Base-by-base conservation (phyloP, 1,140 invertebrate species). In the Probaryconus sp. region DNA sequence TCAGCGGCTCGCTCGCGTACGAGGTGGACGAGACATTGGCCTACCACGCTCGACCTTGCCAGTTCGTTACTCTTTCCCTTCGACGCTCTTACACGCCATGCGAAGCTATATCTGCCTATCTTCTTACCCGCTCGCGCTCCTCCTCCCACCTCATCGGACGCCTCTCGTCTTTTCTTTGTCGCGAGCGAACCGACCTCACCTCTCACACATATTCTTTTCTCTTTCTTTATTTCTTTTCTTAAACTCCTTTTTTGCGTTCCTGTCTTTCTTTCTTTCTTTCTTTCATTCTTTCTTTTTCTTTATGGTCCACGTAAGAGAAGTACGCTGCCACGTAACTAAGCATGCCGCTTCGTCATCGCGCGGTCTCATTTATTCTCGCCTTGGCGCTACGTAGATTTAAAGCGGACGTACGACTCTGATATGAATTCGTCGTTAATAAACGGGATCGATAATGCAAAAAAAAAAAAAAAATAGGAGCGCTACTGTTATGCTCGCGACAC, bases 31-130 rank as follows among this genome's bases (percentile, higher is more conserved):
- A 86, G 85, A 86, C 85, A 85, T 87, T 87, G 84, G 84, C 84
- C 83, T 87, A 86, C 85, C 84, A 84, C 81, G 76, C 80, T 85
- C 85, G 85, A 85, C 85, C 85, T 87, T 86, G 85, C 85, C 83
- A 86, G 85, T 87, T 86, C 85, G 84, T 87, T 87, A 85, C 85
- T 85, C 85, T 85, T 84, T 85, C 83, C 79, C 79, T 64, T 61
- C 43, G 24, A 24, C 42, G 31, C 70, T 74, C 65, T 61, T 70
- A 55, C 53, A 51, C 60, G 38, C 61, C 70, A 68, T 35, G 60
- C 70, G 24, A 60, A 13, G 33, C 40, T 70, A 55, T 64, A 71
- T 74, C 76, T 78, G 64, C 47, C 68, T 67, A 76, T 76, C 65
- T 74, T 71, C 58, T 48, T 58, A 26, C 47, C 56, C 55, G 38